These are phyloP conservation scores for Contarinia nasturtii DNA, from an alignment of 1,140 invertebrate genomes.

Conservation along the genomic window DNA sequence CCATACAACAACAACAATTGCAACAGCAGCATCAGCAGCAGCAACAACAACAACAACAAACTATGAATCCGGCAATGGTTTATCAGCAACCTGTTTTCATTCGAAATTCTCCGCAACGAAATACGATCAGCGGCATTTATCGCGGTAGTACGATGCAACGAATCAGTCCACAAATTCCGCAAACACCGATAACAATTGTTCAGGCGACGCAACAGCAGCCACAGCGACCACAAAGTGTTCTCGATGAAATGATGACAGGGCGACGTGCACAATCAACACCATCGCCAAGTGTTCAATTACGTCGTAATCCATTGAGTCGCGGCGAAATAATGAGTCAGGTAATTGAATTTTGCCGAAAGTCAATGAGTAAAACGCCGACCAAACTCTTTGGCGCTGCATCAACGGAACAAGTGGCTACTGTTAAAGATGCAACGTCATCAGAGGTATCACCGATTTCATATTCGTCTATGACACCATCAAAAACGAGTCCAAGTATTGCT, in stretches of 20 bases:
- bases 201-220: not conserved
- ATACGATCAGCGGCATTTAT: slow-evolving; percentile 15
- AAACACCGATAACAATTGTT: not conserved
- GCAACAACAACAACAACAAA: not conserved
- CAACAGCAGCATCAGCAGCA: not conserved
- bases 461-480: slow-evolving; percentile 14
- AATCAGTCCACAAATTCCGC: too few relatives aligned
- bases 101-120: slow-evolving; percentile 16
- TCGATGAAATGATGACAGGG: slow-evolving; percentile 12
- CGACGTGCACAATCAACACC: slow-evolving; percentile 1
- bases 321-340: slow-evolving; percentile 22
- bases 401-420: slow-evolving; percentile 8
- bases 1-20: not conserved
- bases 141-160: not conserved
- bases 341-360: slow-evolving; percentile 21
- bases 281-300: slow-evolving; percentile 8
- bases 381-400: not conserved
- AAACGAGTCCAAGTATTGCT: slow-evolving; percentile 1
- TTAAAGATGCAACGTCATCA: slow-evolving; percentile 8
- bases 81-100: slow-evolving; percentile 8
- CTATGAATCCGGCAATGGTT: too few relatives aligned
- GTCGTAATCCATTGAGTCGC: slow-evolving; percentile 11
- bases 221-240: slow-evolving; percentile 15
- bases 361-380: slow-evolving; percentile 12
- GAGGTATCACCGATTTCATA: slow-evolving; percentile 21